Evolutionary conservation across 2,797 vertebrate species (phyloP).

Genomic region (Anomalospiza imberbis): DNA sequence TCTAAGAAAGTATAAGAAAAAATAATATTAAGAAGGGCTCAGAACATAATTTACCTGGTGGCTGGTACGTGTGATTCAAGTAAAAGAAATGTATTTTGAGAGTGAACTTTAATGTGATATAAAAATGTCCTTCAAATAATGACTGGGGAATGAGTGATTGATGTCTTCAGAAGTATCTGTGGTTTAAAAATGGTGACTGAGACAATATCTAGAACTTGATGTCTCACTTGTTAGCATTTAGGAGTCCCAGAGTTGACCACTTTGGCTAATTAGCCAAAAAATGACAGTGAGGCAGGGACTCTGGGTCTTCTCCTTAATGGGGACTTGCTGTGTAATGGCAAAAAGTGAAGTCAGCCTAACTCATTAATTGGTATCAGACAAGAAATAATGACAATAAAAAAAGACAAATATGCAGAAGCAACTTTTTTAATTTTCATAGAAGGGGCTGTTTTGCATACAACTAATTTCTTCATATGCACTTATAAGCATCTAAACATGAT

Average conservation of each 20-base stretch:
- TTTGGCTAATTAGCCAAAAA: neutral
- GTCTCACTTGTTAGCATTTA: neutral
- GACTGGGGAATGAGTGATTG: neutral
- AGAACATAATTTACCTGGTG: slow-evolving; percentile 1
- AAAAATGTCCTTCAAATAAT: neutral
- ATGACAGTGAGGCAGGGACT: neutral
- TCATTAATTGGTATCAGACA: neutral
- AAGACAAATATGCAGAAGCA: neutral
- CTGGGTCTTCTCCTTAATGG: neutral
- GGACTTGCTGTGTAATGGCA: neutral
- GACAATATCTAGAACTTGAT: neutral
- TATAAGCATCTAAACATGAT: neutral
- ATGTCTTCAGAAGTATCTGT: neutral
- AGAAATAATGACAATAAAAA: neutral
- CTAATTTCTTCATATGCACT: neutral
- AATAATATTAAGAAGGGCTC: slow-evolving; percentile 1
- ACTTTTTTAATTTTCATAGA: neutral
- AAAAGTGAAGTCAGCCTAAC: neutral
- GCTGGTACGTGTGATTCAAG: neutral
- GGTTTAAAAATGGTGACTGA: neutral
- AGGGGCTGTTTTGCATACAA: neutral
- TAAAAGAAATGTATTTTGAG: neutral
- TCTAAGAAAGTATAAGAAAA: slow-evolving; percentile 31
- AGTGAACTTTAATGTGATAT: neutral
- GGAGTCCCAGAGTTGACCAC: neutral